Percentiles rank a stretch among this genome's conserved stretches.
Evolutionary conservation across 2,113 vertebrate genomes (phyloP).

Genomic region (Nannobrachium achirus): DNA sequence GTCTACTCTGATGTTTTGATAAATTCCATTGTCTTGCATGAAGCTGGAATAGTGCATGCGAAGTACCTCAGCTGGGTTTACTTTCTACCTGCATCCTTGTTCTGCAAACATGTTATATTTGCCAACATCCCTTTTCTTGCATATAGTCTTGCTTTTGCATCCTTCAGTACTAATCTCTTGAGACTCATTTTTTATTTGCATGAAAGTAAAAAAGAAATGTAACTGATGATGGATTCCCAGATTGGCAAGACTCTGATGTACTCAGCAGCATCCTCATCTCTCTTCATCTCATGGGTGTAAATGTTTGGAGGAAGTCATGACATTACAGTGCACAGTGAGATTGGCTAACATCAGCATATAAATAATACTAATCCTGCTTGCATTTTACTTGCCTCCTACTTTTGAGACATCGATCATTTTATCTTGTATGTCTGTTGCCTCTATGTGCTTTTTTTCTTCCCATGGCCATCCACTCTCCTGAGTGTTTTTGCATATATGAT

Average conservation of each 20-base stretch:
- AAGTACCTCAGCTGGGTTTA: background rate
- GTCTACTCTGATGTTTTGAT: background rate
- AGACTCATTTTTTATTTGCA: too few relatives aligned
- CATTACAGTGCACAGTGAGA: background rate
- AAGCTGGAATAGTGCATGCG: background rate
- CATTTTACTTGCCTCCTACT: background rate
- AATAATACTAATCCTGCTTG: slow-evolving; percentile 24
- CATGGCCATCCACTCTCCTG: slow-evolving; percentile 20
- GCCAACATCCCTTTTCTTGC: background rate
- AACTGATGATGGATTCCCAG: too few relatives aligned
- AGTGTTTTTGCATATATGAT: slow-evolving; percentile 1
- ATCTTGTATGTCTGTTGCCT: background rate
- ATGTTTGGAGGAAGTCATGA: background rate
- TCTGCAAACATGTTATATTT: background rate
- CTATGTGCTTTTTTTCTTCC: background rate
- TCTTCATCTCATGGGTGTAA: background rate
- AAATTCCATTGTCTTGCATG: slow-evolving; percentile 1
- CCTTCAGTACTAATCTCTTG: background rate
- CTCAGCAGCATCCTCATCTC: background rate
- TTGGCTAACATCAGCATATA: background rate
- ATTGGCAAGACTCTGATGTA: too few relatives aligned
- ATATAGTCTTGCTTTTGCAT: background rate
- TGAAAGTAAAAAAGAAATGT: too few relatives aligned
- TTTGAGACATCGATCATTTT: background rate
- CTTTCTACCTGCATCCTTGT: background rate